Percentiles rank a stretch among this genome's conserved stretches.
Evolutionary conservation across 2,888 invertebrate genomes (phyloP).

Genomic region (Parnassius orleans): DNA sequence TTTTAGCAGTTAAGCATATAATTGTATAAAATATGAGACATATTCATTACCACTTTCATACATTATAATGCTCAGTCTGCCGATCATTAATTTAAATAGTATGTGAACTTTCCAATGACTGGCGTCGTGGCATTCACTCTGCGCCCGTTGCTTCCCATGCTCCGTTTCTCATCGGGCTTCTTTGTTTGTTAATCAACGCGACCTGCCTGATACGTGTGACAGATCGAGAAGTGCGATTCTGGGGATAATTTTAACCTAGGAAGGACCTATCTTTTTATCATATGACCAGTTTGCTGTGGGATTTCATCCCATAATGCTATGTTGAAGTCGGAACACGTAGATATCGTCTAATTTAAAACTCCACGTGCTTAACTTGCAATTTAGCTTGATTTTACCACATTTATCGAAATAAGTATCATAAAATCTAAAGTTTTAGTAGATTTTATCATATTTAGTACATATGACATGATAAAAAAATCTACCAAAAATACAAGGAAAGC

Average conservation of each 20-base stretch:
- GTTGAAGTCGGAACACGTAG: too few species aligned
- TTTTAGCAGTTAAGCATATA: too few species aligned
- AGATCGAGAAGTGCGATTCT: conserved; percentile 42
- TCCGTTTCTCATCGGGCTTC: conserved; percentile 59
- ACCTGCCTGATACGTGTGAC: conserved; percentile 61
- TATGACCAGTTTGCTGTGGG: neutral
- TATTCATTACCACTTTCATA: neutral
- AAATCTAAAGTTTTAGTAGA: too few species aligned
- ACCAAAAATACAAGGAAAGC: too few species aligned
- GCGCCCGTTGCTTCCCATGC: conserved; percentile 62
- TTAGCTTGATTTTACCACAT: too few species aligned
- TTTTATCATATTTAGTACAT: too few species aligned
- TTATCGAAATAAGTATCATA: too few species aligned
- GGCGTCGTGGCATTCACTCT: conserved; percentile 30
- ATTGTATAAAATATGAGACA: neutral
- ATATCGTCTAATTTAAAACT: too few species aligned
- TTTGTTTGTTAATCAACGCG: conserved; percentile 59
- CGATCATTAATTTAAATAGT: conserved; percentile 37
- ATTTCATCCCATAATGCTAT: too few species aligned
- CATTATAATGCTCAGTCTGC: conserved; percentile 2
- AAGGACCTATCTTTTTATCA: conserved; percentile 17
- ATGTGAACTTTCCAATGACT: conserved; percentile 39
- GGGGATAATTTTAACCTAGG: conserved; percentile 30
- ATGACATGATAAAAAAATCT: too few species aligned
- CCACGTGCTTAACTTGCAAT: too few species aligned